A percentile compares a stretch with the other conserved stretches of the same genome.
These are phyloP conservation scores for Paramuricea clavata DNA, from an alignment of 92 coral and sea anemone genomes.

Conservation along the genomic window DNA sequence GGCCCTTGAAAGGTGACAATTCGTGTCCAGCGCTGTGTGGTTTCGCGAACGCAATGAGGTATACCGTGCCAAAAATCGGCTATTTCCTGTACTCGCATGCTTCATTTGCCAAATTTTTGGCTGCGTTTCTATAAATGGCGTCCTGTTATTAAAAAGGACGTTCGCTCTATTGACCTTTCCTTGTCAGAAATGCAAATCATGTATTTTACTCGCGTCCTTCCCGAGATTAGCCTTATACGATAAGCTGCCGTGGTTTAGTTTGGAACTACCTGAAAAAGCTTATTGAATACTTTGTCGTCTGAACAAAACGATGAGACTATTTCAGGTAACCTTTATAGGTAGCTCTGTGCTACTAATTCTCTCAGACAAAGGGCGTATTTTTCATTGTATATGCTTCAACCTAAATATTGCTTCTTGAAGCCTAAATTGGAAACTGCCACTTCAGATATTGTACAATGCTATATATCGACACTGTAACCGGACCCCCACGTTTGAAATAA, in stretches of 20 bases:
- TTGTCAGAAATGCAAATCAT: conserved; percentile 39
- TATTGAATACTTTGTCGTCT: too few species aligned
- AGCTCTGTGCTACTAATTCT: too few species aligned
- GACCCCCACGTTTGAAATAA: conserved; percentile 1
- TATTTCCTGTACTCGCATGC: conserved; percentile 38
- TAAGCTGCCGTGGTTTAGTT: neutral
- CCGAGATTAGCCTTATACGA: neutral
- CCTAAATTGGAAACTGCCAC: neutral
- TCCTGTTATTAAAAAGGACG: conserved; percentile 11
- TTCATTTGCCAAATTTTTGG: conserved; percentile 3
- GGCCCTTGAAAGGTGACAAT: neutral
- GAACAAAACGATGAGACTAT: too few species aligned
- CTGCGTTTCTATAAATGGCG: conserved; percentile 34
- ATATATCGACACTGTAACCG: neutral
- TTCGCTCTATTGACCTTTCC: conserved; percentile 30
- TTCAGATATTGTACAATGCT: neutral
- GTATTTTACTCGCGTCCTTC: neutral
- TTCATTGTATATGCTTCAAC: too few species aligned
- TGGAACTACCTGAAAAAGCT: neutral
- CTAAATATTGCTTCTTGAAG: too few species aligned
- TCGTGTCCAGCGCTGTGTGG: neutral
- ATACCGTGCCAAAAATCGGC: neutral
- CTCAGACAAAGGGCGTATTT: too few species aligned
- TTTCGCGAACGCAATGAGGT: neutral
- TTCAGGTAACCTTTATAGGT: too few species aligned